A percentile compares a stretch with the other conserved stretches of the same genome.
Evolutionary conservation across 2,113 vertebrate species (phyloP).

Genomic region (Entomyzon cyanotis): DNA sequence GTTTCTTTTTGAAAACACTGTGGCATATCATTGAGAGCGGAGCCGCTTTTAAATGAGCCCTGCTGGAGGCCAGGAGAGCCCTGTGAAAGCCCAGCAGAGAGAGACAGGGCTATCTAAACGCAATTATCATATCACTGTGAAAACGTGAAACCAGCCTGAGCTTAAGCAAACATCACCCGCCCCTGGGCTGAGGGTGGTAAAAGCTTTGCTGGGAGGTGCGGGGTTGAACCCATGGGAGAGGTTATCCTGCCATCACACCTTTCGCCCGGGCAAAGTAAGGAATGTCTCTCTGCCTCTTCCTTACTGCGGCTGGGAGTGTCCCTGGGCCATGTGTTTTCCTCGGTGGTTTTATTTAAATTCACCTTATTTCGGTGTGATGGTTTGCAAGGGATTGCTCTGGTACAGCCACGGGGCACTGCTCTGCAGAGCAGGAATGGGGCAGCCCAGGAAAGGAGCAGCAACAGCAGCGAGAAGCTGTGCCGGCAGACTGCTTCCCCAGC

Average conservation of each 20-base stretch:
- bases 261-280: not conserved
- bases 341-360: not conserved
- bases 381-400: not conserved
- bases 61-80: constrained; percentile 66
- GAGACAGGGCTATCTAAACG: constrained; percentile 70
- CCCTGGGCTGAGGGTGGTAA: constrained; percentile 31
- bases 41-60: constrained; percentile 70
- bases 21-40: constrained; percentile 64
- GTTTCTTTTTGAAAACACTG: constrained; percentile 64
- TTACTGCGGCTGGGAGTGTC: fast-evolving
- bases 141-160: constrained; percentile 60
- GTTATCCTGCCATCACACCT: not conserved
- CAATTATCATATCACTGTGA: constrained; percentile 77
- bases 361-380: not conserved
- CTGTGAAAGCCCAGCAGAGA: constrained; percentile 60
- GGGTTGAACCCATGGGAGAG: not conserved
- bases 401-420: fast-evolving
- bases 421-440: not conserved
- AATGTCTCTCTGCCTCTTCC: not conserved
- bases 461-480: fast-evolving
- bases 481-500: not conserved
- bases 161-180: constrained; percentile 73
- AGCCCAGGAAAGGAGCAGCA: not conserved
- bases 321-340: not conserved
- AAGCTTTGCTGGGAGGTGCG: not conserved